Base-by-base conservation (phyloP, 1,140 invertebrate genomes). In the Ceratitis capitata region DNA sequence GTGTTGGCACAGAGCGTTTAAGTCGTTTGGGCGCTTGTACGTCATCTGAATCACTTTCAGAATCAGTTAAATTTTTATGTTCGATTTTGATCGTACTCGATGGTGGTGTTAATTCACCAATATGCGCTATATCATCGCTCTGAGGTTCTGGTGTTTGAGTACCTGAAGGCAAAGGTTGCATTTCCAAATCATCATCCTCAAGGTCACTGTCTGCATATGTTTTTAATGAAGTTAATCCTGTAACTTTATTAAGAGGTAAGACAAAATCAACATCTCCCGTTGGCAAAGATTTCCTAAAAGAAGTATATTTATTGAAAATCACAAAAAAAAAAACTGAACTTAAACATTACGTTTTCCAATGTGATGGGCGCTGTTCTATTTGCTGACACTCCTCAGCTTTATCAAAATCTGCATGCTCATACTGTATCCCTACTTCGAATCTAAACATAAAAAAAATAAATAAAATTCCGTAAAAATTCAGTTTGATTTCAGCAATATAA, bases 191-290 rank as follows among this genome's bases (percentile, higher is more conserved):
- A 83, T 85, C 84, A 35, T 85, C 84, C 56, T 86, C 86, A 19
- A 85, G n/a, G 51, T 86, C 86, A 85, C 86, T 86, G 3, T 86
- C 86, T 10, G 86, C 86, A 47, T 85, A 85, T 4, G 35, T 58
- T 85, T 85, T 86, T 39, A 86, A 74, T 42, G 83, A 69, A 49
- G 83, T 74, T 53, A 82, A 47, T n/a, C 82, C 83, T 19, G 85
- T 53, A 23, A 86, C 64, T 12, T 69, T 84, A 82, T 86, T 86
- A n/a, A 82, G 56, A 7, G 85, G 85, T 42, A 84, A 64, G 16
- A 86, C 47, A 42, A 64, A 61, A 58, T 86, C 85, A 14, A 69
- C 49, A 6, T 82, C 78, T 9, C 61, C 82, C 0, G 47, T 84
- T 6, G 58, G 82, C 12, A 86, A 26, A 5, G 64, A 64, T 86